Evolutionary conservation across 2,888 invertebrate genomes (phyloP), one percentile per base, ranked within the genome.

Genomic region (Tricholauxania praeusta): DNA sequence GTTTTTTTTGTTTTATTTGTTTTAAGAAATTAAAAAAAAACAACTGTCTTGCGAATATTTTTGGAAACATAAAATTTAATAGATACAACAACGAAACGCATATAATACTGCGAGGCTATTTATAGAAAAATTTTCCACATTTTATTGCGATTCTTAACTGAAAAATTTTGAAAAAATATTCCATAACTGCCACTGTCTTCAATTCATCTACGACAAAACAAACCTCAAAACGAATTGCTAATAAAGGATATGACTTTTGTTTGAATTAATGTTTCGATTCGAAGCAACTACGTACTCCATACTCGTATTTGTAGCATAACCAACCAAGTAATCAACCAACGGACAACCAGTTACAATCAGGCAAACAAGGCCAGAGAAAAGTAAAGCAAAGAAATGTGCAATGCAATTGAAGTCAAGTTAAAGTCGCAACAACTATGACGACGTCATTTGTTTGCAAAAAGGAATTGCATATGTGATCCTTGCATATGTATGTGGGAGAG

Each of bases 171-270:
- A 19, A 19, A 10, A 19, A 55, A 6, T 19, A 28, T 22, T 28
- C 2, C 28, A n/a, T 15, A 12, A 47, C 47, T 55, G 57, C 48
- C 67, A 55, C 67, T 55, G 67, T 19, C 47, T 55, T 5, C 12
- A 5, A 19, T 53, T 47, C n/a, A 39, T 39, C 39, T 39, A 39
- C 39, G 39, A 39, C 39, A 39, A 39, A 28, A 19, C 47, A 12
- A 2, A 51, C 28, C 62, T 39, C 63, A 68, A 63, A 72, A 22
- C 49, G 72, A 63, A 72, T 64, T 49, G 51, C 72, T 63, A 72
- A 72, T 63, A 68, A 68, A 72, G 72, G 72, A 72, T 72, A 64
- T 72, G 62, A 72, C 66, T 72, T 59, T 66, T 66, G 60, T 66
- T 66, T 72, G 72, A 72, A 66, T 72, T 66, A 60, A 66, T 66